Percentiles rank a stretch among this genome's conserved stretches.
phyloP scores from a whole-genome alignment of 2,113 vertebrate genomes.

The Illadopsis cleaveri region DNA sequence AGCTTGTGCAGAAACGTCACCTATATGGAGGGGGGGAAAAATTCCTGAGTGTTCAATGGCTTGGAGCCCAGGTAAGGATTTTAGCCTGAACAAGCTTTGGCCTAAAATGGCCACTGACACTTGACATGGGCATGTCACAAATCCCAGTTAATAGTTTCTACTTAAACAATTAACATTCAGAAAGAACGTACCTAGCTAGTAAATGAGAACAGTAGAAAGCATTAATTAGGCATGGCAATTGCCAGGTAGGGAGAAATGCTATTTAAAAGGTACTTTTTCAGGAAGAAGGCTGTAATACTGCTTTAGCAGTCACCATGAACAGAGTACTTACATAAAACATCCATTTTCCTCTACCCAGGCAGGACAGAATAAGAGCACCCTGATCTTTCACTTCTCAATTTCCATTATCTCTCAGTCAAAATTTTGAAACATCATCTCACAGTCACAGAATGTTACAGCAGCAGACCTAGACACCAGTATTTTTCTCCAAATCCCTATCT shows the following conservation, averaged over 20 bases:
- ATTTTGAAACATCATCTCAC: not conserved
- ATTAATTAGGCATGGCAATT: not conserved
- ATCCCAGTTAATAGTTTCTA: not conserved
- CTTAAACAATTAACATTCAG: not conserved
- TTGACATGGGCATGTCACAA: not conserved
- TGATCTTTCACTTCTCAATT: not conserved
- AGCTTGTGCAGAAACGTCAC: constrained; percentile 74
- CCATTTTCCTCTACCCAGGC: not conserved
- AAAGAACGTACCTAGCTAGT: not conserved
- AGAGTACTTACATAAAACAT: not conserved
- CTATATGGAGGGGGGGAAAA: constrained; percentile 22
- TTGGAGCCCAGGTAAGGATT: not conserved
- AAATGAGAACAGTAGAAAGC: not conserved
- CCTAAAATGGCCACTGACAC: not conserved
- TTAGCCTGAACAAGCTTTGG: not conserved
- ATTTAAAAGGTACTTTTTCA: not conserved
- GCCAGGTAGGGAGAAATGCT: not conserved
- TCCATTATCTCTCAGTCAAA: not conserved
- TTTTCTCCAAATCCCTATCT: not conserved
- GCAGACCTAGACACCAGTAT: not conserved
- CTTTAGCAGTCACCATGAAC: not conserved
- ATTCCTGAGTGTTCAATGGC: not conserved
- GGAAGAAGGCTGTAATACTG: not conserved
- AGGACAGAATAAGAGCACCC: not conserved
- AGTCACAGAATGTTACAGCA: not conserved